Evolutionary conservation across 2,797 vertebrate genomes (phyloP).

Genomic region (Gymnopithys bicolor): DNA sequence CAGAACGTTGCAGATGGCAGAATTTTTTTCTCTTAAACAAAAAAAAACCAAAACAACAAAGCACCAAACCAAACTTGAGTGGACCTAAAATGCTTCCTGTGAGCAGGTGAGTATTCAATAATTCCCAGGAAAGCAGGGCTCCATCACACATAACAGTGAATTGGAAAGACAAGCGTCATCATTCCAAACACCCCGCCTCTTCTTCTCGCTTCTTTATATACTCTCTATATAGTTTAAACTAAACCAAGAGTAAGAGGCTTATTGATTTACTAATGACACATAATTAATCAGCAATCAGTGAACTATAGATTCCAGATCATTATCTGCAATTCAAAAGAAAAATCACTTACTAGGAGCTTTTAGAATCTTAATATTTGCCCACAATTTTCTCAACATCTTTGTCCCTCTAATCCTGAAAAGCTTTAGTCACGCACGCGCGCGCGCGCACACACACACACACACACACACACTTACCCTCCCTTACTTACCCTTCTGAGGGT

Average conservation of each 20-base stretch:
- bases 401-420: neutral
- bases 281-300: neutral
- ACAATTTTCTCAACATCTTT: neutral
- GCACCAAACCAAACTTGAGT: too few species aligned
- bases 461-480: neutral
- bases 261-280: neutral
- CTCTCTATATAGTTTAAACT: neutral
- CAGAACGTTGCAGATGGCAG: neutral
- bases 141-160: neutral
- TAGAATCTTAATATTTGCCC: neutral
- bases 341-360: neutral
- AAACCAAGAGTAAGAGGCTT: neutral
- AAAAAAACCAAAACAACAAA: too few species aligned
- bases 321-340: neutral
- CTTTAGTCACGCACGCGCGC: neutral
- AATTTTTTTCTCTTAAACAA: fast-evolving
- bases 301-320: neutral
- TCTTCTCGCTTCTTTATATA: neutral
- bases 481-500: neutral
- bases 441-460: too few species aligned
- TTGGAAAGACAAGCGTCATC: neutral
- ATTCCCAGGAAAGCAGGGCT: neutral
- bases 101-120: neutral
- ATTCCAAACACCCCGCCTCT: neutral
- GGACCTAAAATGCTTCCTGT: neutral